Evolutionary conservation across 2,113 vertebrate genomes (phyloP), one percentile per base, ranked within the genome.

Genomic region (Zosterops borbonicus): DNA sequence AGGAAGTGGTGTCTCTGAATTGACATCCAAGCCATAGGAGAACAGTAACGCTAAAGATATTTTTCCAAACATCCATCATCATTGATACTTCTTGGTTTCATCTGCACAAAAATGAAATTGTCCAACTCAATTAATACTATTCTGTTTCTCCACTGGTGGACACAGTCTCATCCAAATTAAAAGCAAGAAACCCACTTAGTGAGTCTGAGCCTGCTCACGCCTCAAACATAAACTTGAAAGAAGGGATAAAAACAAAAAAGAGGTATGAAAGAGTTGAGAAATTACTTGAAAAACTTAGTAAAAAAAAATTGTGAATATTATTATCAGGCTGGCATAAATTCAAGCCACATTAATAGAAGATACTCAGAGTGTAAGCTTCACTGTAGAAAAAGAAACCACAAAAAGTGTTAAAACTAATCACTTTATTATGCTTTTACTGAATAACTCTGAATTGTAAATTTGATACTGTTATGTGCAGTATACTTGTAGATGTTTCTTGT

Each of bases 121-220:
- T 46, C 17, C 0, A 1, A 16, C 13, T 47, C 55, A 28, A 35
- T 55, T 14, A 67, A 20, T 55, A 19, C 19, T 52, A 2, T 77
- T 71, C 16, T 50, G 11, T 89, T 92, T 68, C 41, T 55, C 76
- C n/a, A 33, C 9, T 47, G 52, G 24, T 37, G 33, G 10, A 25
- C 33, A 16, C 2, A 46, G 47, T 53, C 20, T 69, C 2, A 50
- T 18, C 14, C 4, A 74, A 80, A 63, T 11, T 7, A 60, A 90
- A 91, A 39, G 3, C 1, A 63, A 84, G 59, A 70, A 35, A 1
- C 0, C 2, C 6, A 28, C 22, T 16, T 12, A 10, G 4, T 2
- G 63, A 41, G 17, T 28, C 33, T 78, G n/a, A 80, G 11, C 9
- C 4, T 29, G 12, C 3, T 6, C 12, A 47, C 39, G 9, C 3